Conservation (phyloP, 2,797 vertebrate species). For the Zalophus californianus region DNA sequence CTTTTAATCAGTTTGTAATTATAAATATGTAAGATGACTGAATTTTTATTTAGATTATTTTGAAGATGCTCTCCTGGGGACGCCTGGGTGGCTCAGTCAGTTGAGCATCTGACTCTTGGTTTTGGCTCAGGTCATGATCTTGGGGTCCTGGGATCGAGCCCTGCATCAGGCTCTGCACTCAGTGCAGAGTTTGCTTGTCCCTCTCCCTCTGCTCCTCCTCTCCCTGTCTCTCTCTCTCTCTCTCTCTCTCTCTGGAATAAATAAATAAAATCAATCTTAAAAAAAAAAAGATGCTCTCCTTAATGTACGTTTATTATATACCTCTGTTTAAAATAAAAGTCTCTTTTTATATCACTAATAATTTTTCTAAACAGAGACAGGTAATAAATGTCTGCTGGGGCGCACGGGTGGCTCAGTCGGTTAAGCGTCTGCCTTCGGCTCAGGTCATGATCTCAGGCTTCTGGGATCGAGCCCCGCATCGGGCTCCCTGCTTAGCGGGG, state of each 20-base stretch:
- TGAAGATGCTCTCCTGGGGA: neutral
- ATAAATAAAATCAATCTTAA: neutral
- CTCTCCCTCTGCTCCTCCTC: neutral
- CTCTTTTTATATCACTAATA: neutral
- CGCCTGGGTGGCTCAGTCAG: neutral
- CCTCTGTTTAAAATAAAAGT: neutral
- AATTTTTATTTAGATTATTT: slow-evolving; percentile 12
- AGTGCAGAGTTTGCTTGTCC: neutral
- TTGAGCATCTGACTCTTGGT: neutral
- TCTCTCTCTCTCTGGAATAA: neutral
- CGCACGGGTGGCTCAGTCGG: no score
- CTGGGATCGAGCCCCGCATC: no score
- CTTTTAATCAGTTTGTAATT: neutral
- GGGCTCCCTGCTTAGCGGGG: no score
- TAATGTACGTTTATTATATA: neutral
- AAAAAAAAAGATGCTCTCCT: neutral
- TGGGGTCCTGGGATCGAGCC: neutral
- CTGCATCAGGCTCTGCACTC: neutral
- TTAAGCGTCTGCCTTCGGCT: no score
- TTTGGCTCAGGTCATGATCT: neutral
- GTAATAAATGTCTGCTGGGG: neutral
- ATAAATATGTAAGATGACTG: neutral
- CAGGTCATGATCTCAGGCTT: no score
- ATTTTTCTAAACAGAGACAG: neutral
- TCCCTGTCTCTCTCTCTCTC: neutral